Base-by-base conservation (phyloP, 2,888 invertebrate species). In the Drosophila pegasa region DNA sequence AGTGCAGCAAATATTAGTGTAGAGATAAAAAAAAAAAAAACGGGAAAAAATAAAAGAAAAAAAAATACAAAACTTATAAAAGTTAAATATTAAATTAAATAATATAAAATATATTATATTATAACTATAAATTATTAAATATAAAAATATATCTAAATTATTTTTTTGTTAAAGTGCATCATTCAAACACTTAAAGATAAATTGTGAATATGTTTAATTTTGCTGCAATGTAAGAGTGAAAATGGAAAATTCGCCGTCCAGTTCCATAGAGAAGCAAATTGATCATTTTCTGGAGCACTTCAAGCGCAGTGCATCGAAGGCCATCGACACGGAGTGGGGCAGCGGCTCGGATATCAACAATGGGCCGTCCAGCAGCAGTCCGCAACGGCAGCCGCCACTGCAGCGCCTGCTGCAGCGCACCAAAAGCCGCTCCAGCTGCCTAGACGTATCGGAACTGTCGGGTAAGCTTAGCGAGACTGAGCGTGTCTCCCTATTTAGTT, bases 271-370 rank as follows among this genome's bases (percentile, higher is more conserved):
- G 93, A 95, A 95, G 89, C 96, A 96, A 93, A 96, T 96, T 93
- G 96, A 96, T 94, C 95, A 95, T 93, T 96, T 96, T 93, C 93
- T 96, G 92, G 96, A 96, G 93, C 96, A 96, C 91, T 96, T 96
- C 91, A 96, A 96, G 91, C 94, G 95, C 78, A 96, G 95, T 93
- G 96, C 96, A 82, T 95, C 95, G 60, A 95, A 95, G 90, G 95
- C 95, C 64, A 96, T 96, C 94, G 95, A 95, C 82, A 87, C 89
- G 50, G 91, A 91, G 57, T 91, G 90, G 91, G 82, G 33, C 12
- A 63, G 68, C 57, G 61, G 62, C 7, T 37, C 55, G 9, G 81
- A 62, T 18, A 56, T 52, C 43, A 73, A 55, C 57, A 69, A 50
- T 54, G 66, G 58, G 10, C 64, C 45, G 20, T 72, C 69, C 18